These are phyloP conservation scores for Apocrypta bakeri DNA, from an alignment of 1,140 invertebrate species.

Conservation along the genomic window DNA sequence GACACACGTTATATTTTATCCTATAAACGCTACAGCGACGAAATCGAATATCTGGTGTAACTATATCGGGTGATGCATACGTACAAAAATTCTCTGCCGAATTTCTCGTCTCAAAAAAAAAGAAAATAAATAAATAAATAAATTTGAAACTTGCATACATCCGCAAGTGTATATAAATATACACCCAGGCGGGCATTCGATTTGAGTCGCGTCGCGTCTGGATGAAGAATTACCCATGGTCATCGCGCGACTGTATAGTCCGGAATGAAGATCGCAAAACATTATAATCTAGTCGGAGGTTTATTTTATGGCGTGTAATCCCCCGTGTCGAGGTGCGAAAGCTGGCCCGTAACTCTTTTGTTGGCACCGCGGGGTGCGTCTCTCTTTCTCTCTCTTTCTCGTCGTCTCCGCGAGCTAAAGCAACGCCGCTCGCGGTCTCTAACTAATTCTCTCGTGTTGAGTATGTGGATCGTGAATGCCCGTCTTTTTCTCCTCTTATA, in stretches of 20 bases:
- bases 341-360: constrained; percentile 70
- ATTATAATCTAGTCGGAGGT: constrained; percentile 69
- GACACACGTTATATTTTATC: too few species aligned
- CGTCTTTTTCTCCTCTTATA: constrained; percentile 53
- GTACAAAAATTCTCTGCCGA: too few species aligned
- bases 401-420: constrained; percentile 62
- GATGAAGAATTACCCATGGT: constrained; percentile 55
- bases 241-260: not conserved
- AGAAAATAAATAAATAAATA: too few species aligned
- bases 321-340: constrained; percentile 72
- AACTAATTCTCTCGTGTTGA: constrained; percentile 63
- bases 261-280: constrained; percentile 61
- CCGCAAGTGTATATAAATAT: too few species aligned
- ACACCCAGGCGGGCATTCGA: not conserved
- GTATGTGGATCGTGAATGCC: constrained; percentile 57
- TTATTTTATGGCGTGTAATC: constrained; percentile 73
- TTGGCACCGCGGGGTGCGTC: constrained; percentile 71
- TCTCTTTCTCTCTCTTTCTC: not conserved
- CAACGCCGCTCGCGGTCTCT: constrained; percentile 59
- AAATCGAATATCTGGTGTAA: too few species aligned
- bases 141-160: too few species aligned
- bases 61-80: too few species aligned
- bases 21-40: too few species aligned
- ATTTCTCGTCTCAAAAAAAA: too few species aligned
- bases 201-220: not conserved